Percentiles rank a stretch among this genome's conserved stretches.
Conservation (phyloP, 2,113 vertebrate genomes). For the Narcine bancroftii region DNA sequence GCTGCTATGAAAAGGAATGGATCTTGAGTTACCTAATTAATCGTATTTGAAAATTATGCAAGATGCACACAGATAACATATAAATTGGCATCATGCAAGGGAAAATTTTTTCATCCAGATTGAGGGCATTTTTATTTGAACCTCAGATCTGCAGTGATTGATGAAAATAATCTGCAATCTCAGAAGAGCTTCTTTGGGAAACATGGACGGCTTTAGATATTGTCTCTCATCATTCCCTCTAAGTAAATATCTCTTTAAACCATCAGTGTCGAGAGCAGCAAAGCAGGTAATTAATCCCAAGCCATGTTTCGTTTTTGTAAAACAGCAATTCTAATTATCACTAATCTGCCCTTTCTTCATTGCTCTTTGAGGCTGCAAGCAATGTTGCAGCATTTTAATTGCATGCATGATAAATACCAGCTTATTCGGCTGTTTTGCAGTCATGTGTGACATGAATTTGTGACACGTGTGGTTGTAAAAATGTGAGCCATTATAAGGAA, state of each 20-base stretch:
- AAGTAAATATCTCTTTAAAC: conserved; percentile 1
- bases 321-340: conserved; percentile 20
- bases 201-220: not conserved
- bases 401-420: not conserved
- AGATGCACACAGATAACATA: not conserved
- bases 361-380: not conserved
- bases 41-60: not conserved
- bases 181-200: not conserved
- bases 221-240: not conserved
- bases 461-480: not conserved
- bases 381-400: conserved; percentile 29
- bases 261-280: not conserved
- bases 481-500: not conserved
- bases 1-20: not conserved
- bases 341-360: not conserved
- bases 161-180: not conserved
- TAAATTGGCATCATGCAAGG: not conserved
- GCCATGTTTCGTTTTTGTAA: not conserved
- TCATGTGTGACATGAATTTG: conserved; percentile 25
- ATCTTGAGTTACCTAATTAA: not conserved
- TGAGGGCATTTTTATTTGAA: conserved; percentile 39
- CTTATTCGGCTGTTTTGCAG: not conserved
- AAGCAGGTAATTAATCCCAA: conserved; percentile 29
- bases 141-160: not conserved
- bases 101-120: conserved; percentile 43